Conservation (phyloP, 53 echinoderm and acorn worm species). For the Echinometra lucunter region DNA sequence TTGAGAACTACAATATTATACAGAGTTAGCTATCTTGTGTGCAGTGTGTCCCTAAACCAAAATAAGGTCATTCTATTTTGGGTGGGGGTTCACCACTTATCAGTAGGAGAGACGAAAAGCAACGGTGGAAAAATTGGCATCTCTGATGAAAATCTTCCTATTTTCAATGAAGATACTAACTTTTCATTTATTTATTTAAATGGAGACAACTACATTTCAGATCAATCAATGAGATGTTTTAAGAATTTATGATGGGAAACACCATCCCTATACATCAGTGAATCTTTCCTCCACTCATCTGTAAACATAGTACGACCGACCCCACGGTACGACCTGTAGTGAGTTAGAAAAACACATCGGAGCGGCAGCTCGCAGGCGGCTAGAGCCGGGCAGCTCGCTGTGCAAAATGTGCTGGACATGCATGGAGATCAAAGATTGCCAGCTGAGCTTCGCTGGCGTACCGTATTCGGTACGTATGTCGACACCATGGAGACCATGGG, state of each 20-base stretch:
- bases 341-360: too few relatives aligned
- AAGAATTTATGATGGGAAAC: too few relatives aligned
- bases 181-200: too few relatives aligned
- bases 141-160: too few relatives aligned
- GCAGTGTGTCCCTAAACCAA: background rate
- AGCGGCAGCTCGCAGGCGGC: background rate
- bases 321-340: background rate
- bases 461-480: too few relatives aligned
- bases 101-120: background rate
- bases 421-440: too few relatives aligned
- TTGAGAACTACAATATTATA: background rate
- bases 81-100: background rate
- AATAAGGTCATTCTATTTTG: background rate
- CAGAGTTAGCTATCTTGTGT: background rate
- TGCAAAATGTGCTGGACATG: too few relatives aligned
- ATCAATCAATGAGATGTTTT: background rate
- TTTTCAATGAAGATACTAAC: too few relatives aligned
- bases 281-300: background rate
- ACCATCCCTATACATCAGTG: background rate
- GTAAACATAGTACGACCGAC: background rate
- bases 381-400: background rate
- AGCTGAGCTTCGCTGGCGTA: too few relatives aligned
- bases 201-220: background rate
- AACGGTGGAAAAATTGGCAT: too few relatives aligned
- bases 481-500: too few relatives aligned